Evolutionary conservation across 2,113 vertebrate species (phyloP).

Genomic region (Crocuta crocuta): DNA sequence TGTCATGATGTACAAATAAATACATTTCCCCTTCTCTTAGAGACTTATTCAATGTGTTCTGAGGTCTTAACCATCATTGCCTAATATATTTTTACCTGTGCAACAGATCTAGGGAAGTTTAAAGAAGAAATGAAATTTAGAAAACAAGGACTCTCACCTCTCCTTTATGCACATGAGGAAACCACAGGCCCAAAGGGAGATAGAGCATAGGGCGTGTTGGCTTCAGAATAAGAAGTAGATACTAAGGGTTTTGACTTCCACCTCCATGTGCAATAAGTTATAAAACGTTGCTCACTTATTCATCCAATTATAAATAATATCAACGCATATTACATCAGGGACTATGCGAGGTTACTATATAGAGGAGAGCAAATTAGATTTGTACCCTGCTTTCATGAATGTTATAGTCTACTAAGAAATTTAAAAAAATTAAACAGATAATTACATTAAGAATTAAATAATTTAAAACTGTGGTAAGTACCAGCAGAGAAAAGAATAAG

Average conservation of each 20-base stretch:
- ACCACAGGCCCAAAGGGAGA: background rate
- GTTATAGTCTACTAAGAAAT: background rate
- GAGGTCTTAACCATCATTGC: background rate
- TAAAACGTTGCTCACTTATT: background rate
- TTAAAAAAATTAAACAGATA: background rate
- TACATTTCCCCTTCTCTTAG: background rate
- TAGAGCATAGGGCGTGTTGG: background rate
- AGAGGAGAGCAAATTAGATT: background rate
- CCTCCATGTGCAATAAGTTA: background rate
- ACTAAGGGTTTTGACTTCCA: background rate
- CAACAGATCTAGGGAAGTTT: background rate
- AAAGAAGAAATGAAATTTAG: background rate
- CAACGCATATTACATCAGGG: background rate
- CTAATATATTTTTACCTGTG: background rate
- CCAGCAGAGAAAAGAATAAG: background rate
- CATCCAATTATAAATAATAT: conserved; percentile 7
- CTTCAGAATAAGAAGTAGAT: background rate
- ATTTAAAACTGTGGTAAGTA: background rate
- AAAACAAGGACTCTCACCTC: background rate
- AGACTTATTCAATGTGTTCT: background rate
- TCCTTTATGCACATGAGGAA: background rate
- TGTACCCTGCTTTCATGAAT: background rate
- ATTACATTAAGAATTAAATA: background rate
- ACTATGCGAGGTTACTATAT: background rate
- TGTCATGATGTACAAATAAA: background rate